Base-by-base conservation (phyloP, 2,888 invertebrate genomes). In the Cantharis flavilabris region DNA sequence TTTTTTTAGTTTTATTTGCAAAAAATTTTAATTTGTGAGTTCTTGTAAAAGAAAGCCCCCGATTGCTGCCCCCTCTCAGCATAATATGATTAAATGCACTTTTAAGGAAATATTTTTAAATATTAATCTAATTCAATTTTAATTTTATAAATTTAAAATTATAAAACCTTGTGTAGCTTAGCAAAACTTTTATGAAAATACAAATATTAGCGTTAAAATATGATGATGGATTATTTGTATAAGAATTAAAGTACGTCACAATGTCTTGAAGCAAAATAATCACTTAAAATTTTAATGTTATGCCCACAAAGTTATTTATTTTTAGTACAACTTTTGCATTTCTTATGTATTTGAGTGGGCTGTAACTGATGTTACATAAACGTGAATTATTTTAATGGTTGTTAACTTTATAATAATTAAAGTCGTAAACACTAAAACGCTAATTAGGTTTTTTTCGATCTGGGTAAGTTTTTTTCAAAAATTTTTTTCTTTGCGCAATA, bases 141-240 rank as follows among this genome's bases (percentile, higher is more conserved):
- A n/a, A 10, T 11, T 30, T 33, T 26, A 2, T 9, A 9, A 33
- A n/a, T 49, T 49, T 33, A 33, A 49, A 67, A 26, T 67, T 23
- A 23, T 5, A n/a, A 23, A 67, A 67, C 65, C 65, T 67, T 67
- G 65, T 23, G 1, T 20, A 23, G 26, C n/a, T 11, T 26, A 26
- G 26, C 26, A n/a, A 23, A 10, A 9, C 9, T 67, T 26, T 67
- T 67, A 67, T 23, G 65, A 3, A 67, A 67, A 67, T 67, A 67
- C n/a, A 67, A 67, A 67, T 67, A 23, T 71, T 75, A 71, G 64
- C 75, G 62, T 72, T 76, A 64, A 69, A 72, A 76, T 76, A 76
- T 72, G 75, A 71, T 71, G 75, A 20, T 75, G 71, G n/a, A 23
- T 23, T 72, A 71, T 76, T 71, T 72, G 72, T 63, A 62, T 69